phyloP scores from a whole-genome alignment of 1,140 invertebrate species.

The Danaus plexippus region DNA sequence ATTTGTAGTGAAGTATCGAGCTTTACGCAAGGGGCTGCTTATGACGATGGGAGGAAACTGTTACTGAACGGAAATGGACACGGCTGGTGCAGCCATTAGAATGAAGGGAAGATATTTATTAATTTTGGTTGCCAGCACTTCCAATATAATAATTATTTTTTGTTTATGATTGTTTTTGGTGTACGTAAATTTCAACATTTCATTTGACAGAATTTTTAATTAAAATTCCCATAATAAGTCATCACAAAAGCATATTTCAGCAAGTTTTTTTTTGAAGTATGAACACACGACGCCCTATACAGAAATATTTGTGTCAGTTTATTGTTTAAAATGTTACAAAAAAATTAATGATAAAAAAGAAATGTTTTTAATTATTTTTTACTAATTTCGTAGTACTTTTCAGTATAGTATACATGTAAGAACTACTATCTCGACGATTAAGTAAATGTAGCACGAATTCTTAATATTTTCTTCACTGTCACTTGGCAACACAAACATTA shows the following conservation, averaged over 20 bases:
- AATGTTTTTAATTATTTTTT: too few species aligned
- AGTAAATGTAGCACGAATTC: too few species aligned
- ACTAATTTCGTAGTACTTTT: not conserved
- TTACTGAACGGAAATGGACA: slow-evolving; percentile 61
- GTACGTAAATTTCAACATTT: too few species aligned
- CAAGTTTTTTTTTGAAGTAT: not conserved
- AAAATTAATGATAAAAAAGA: too few species aligned
- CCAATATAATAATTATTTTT: too few species aligned
- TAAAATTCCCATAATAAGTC: slow-evolving; percentile 8
- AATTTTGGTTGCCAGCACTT: slow-evolving; percentile 3
- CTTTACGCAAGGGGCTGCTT: slow-evolving; percentile 38
- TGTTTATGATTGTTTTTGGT: too few species aligned
- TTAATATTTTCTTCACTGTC: too few species aligned
- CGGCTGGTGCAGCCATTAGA: slow-evolving; percentile 34
- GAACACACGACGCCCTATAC: too few species aligned
- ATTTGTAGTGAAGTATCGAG: slow-evolving; percentile 34
- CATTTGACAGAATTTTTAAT: slow-evolving; percentile 7
- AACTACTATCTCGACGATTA: too few species aligned
- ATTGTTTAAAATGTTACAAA: too few species aligned
- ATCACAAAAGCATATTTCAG: slow-evolving; percentile 11
- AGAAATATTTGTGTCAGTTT: too few species aligned
- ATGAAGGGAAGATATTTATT: slow-evolving; percentile 30
- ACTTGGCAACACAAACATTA: too few species aligned
- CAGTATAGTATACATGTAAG: not conserved
- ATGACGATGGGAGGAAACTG: slow-evolving; percentile 51